Conservation (phyloP, 2,888 invertebrate species). For the Eumerus sabulonum region DNA sequence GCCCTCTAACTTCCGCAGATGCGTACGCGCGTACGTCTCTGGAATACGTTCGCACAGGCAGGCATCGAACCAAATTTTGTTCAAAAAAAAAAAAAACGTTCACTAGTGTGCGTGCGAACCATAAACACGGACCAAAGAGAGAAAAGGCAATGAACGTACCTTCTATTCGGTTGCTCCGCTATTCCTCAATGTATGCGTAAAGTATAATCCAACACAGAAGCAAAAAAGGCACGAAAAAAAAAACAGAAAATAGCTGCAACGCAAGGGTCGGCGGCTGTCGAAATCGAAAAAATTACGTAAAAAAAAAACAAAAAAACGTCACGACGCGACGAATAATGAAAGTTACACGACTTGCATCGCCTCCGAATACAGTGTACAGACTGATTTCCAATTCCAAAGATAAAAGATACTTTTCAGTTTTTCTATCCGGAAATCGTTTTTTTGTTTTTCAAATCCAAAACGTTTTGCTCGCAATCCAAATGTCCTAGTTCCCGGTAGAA, state of each 20-base stretch:
- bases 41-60: no score
- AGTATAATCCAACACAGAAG: conserved; percentile 48
- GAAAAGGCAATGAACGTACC: conserved; percentile 36
- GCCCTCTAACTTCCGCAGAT: conserved; percentile 62
- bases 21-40: conserved; percentile 24
- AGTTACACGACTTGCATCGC: conserved; percentile 7
- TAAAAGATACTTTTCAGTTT: background rate
- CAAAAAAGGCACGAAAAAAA: background rate
- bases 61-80: no score
- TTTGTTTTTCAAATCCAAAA: no score
- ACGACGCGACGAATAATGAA: conserved; percentile 8
- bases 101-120: background rate
- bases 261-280: conserved; percentile 43
- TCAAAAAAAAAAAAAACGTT: no score
- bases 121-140: conserved; percentile 2
- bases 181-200: conserved; percentile 40
- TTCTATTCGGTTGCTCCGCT: conserved; percentile 19
- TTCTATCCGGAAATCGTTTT: no score
- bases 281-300: conserved; percentile 25
- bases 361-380: background rate
- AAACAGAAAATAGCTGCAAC: conserved; percentile 8
- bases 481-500: no score
- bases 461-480: no score
- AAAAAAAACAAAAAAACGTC: conserved; percentile 12
- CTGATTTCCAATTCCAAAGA: no score